These are phyloP conservation scores for Kradibia gibbosae DNA, from an alignment of 1,140 invertebrate species.

Conservation along the genomic window DNA sequence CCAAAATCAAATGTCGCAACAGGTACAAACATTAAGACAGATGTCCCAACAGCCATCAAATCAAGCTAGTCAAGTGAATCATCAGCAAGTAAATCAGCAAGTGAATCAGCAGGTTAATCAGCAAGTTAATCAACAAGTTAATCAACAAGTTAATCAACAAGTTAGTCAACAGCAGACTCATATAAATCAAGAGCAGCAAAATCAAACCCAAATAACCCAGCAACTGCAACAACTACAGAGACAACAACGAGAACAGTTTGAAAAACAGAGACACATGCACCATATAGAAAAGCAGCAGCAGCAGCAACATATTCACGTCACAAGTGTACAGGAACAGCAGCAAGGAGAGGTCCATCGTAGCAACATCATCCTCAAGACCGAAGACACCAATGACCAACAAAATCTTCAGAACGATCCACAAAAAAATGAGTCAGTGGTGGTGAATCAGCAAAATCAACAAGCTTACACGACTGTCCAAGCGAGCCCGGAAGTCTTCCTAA, in stretches of 20 bases:
- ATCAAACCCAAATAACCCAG: constrained; percentile 59
- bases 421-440: constrained; percentile 59
- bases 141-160: constrained; percentile 42
- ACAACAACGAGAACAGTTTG: constrained; percentile 67
- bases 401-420: constrained; percentile 62
- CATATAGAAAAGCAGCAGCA: constrained; percentile 65
- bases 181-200: constrained; percentile 48
- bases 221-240: constrained; percentile 68
- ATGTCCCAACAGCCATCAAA: constrained; percentile 65
- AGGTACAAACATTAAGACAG: constrained; percentile 71
- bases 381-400: constrained; percentile 61
- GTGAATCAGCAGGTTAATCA: constrained; percentile 43
- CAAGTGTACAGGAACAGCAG: constrained; percentile 22
- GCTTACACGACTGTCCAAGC: constrained; percentile 67
- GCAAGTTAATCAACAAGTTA: constrained; percentile 36
- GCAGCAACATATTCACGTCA: constrained; percentile 47
- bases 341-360: constrained; percentile 65
- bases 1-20: constrained; percentile 70
- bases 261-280: constrained; percentile 66
- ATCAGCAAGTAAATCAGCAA: constrained; percentile 51
- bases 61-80: constrained; percentile 62
- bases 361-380: constrained; percentile 66
- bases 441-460: constrained; percentile 51
- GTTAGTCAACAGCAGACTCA: constrained; percentile 55
- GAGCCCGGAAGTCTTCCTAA: constrained; percentile 68